Conservation (phyloP, 2,113 vertebrate genomes). For the Brachyistius frenatus region DNA sequence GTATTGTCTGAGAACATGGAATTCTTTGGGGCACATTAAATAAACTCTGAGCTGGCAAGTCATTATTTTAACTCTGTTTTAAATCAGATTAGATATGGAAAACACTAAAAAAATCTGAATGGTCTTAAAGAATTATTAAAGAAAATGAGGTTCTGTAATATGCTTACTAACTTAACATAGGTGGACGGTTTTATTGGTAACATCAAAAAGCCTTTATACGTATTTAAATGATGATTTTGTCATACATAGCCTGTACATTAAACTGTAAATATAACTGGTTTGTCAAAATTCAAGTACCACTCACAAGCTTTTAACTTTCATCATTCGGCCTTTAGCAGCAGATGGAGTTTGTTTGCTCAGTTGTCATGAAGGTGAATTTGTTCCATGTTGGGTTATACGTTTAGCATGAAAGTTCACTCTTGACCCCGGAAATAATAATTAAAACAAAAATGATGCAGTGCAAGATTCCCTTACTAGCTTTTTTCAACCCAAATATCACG, state of each 20-base stretch:
- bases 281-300: neutral
- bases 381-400: neutral
- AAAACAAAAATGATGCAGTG: neutral
- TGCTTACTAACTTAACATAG: neutral
- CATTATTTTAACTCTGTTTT: no score
- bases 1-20: neutral
- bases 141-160: neutral
- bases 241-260: neutral
- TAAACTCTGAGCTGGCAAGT: neutral
- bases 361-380: constrained; percentile 2
- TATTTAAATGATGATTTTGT: neutral
- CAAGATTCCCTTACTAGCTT: neutral
- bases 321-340: neutral
- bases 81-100: no score
- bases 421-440: neutral
- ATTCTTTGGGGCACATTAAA: neutral
- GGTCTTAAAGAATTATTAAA: no score
- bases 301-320: neutral
- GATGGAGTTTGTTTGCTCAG: constrained; percentile 13
- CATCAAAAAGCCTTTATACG: neutral
- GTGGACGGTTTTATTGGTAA: neutral
- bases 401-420: no score
- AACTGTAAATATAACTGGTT: neutral
- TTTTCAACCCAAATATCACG: no score
- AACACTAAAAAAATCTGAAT: no score